Percentiles rank a stretch among this genome's conserved stretches.
Evolutionary conservation across 92 coral and sea anemone genomes (phyloP).

Genomic region (Porites lobata): DNA sequence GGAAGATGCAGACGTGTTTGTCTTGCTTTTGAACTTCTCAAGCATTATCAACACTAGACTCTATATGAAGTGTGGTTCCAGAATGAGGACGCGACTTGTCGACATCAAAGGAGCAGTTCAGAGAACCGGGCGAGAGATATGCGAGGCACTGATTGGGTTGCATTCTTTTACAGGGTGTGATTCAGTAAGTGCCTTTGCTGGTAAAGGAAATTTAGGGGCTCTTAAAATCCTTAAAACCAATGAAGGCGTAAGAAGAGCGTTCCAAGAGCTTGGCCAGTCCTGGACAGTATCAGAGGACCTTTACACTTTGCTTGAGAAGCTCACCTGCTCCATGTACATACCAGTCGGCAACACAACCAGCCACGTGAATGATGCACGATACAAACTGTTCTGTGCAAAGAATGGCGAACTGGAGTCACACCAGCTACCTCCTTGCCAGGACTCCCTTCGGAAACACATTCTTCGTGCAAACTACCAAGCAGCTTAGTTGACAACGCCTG

Average conservation of each 20-base stretch:
- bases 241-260: conserved; percentile 2
- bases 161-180: conserved; percentile 1
- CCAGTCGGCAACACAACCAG: conserved; percentile 15
- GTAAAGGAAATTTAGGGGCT: conserved; percentile 16
- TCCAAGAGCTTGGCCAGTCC: conserved; percentile 46
- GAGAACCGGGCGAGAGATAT: conserved; percentile 12
- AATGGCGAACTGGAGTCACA: conserved; percentile 38
- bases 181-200: conserved; percentile 4
- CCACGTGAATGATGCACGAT: conserved; percentile 12
- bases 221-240: conserved; percentile 10
- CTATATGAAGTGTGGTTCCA: not conserved
- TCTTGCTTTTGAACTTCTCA: conserved; percentile 2
- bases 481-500: not conserved
- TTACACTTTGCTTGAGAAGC: conserved; percentile 5
- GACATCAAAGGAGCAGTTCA: not conserved
- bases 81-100: not conserved
- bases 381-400: conserved; percentile 33
- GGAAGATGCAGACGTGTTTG: conserved; percentile 5
- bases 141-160: conserved; percentile 23
- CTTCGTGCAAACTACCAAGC: conserved; percentile 24
- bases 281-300: conserved; percentile 52
- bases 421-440: conserved; percentile 35
- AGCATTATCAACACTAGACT: not conserved
- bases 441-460: conserved; percentile 4
- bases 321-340: conserved; percentile 38